These are phyloP conservation scores for Catharus fuscescens DNA, from an alignment of 2,113 vertebrate species.

Conservation along the genomic window DNA sequence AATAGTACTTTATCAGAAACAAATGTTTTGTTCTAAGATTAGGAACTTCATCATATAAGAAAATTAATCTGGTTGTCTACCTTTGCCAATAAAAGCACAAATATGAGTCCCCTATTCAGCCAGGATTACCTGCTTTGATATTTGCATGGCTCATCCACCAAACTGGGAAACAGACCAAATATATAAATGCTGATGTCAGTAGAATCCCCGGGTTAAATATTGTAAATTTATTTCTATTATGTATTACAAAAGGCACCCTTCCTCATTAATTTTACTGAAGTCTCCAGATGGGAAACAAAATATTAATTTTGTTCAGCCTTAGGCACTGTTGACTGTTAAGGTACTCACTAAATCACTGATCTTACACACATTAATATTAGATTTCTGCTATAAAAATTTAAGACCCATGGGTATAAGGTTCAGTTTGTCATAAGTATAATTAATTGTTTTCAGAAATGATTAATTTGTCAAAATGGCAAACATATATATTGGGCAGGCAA, in stretches of 20 bases:
- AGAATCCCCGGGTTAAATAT: conserved; percentile 77
- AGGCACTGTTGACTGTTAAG: conserved; percentile 93
- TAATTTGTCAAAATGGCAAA: conserved; percentile 92
- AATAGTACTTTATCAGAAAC: not conserved
- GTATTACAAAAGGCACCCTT: conserved; percentile 88
- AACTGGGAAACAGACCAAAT: conserved; percentile 69
- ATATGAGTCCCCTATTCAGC: not conserved
- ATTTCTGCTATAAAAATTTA: conserved; percentile 84
- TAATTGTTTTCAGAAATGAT: conserved; percentile 96
- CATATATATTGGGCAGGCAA: conserved; percentile 79
- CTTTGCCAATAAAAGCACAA: not conserved
- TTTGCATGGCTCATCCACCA: conserved; percentile 30
- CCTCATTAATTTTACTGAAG: conserved; percentile 99
- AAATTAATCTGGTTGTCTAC: conserved; percentile 25
- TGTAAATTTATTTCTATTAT: conserved; percentile 88
- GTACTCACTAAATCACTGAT: conserved; percentile 94
- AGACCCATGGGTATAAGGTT: conserved; percentile 89
- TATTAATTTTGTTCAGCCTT: conserved; percentile 99
- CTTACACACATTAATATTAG: conserved; percentile 90
- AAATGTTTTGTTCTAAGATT: not conserved
- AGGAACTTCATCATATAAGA: not conserved
- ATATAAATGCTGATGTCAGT: conserved; percentile 79
- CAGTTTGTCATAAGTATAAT: conserved; percentile 99
- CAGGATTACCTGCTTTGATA: conserved; percentile 20
- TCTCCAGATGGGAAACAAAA: conserved; percentile 99